These are phyloP conservation scores for Zaprionus obscuricornis DNA, from an alignment of 2,888 invertebrate species.

Conservation along the genomic window DNA sequence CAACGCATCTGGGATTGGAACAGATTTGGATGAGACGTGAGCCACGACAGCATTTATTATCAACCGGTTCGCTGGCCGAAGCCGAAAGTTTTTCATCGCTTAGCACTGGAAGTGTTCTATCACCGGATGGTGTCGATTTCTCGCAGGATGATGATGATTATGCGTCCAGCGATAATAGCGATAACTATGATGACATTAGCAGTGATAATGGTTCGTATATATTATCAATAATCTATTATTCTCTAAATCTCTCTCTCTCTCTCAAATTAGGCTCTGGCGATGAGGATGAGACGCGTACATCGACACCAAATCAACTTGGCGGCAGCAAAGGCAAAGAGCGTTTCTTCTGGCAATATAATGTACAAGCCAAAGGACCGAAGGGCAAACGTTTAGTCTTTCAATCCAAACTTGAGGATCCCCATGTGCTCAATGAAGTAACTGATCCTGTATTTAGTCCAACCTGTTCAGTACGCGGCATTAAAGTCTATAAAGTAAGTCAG, in stretches of 20 bases:
- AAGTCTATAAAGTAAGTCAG: conserved; percentile 85
- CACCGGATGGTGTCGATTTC: conserved; percentile 91
- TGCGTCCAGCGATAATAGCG: conserved; percentile 93
- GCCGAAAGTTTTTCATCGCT: conserved; percentile 93
- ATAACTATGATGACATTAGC: conserved; percentile 93
- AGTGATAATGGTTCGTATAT: conserved; percentile 88
- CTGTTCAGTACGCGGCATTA: conserved; percentile 94
- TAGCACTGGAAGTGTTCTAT: conserved; percentile 91
- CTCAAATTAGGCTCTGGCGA: conserved; percentile 70
- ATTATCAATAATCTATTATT: not conserved
- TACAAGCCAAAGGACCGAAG: conserved; percentile 98
- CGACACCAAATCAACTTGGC: conserved; percentile 75
- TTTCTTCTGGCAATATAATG: conserved; percentile 99
- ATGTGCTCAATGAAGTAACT: conserved; percentile 93
- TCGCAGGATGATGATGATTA: conserved; percentile 92
- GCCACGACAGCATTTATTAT: conserved; percentile 92
- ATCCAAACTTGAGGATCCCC: conserved; percentile 95
- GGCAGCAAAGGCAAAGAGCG: conserved; percentile 88
- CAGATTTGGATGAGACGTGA: conserved; percentile 94
- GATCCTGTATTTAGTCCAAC: conserved; percentile 98
- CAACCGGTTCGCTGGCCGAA: conserved; percentile 93
- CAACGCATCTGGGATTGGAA: conserved; percentile 90
- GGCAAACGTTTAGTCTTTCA: conserved; percentile 94
- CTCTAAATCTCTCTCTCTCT: not conserved
- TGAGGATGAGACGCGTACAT: conserved; percentile 80